These are phyloP conservation scores for Campoletis sonorensis DNA, from an alignment of 1,140 invertebrate species.

Conservation along the genomic window DNA sequence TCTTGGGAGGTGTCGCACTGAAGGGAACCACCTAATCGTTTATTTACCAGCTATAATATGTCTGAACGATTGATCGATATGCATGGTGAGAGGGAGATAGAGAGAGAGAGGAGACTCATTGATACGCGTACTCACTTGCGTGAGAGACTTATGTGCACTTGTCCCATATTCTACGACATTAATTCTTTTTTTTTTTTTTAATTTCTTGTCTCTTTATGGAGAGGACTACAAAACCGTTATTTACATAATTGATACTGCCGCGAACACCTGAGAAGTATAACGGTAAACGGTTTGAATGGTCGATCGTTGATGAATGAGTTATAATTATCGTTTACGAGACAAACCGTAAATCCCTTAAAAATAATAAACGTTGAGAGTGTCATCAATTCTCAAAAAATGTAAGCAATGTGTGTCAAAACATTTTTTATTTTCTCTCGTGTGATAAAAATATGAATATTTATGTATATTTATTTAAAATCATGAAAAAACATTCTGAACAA, in stretches of 20 bases:
- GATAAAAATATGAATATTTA: no score
- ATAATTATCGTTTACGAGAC: neutral
- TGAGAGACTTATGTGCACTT: neutral
- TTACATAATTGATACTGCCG: constrained; percentile 10
- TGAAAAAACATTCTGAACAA: no score
- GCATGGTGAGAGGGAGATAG: neutral
- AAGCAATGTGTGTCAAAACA: no score
- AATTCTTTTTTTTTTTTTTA: constrained; percentile 23
- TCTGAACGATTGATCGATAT: neutral
- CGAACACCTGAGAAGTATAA: neutral
- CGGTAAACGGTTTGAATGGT: neutral
- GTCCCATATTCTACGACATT: constrained; percentile 12
- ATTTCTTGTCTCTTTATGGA: constrained; percentile 7
- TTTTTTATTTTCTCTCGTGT: no score
- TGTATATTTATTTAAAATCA: no score
- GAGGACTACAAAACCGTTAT: constrained; percentile 31
- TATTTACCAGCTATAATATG: neutral
- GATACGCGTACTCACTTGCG: no score
- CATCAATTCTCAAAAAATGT: no score
- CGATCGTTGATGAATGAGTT: neutral
- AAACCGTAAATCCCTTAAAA: no score
- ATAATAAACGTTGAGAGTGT: no score
- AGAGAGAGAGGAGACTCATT: neutral
- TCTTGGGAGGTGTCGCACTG: neutral
- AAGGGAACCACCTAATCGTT: neutral